A percentile compares a stretch with the other conserved stretches of the same genome.
These are phyloP conservation scores for Lasiurus borealis DNA, from an alignment of 2,113 vertebrate species.

Conservation along the genomic window DNA sequence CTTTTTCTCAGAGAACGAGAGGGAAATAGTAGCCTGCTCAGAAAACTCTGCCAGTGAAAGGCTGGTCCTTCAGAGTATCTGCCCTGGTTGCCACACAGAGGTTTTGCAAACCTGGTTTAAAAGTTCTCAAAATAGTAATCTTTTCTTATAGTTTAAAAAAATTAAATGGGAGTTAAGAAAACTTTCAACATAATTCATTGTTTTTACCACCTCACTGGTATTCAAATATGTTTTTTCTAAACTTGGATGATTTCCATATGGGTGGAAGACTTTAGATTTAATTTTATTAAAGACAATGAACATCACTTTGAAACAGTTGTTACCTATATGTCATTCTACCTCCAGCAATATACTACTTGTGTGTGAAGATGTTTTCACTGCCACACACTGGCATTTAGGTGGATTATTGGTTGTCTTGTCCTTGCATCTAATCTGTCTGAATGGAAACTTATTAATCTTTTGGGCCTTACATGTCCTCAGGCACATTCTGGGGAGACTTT, in stretches of 20 bases:
- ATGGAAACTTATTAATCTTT: not conserved
- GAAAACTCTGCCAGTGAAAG: constrained; percentile 11
- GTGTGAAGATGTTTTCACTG: not conserved
- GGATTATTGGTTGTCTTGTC: not conserved
- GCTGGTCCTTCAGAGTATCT: not conserved
- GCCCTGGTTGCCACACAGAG: not conserved
- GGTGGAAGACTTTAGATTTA: not conserved
- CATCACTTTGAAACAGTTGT: constrained; percentile 1
- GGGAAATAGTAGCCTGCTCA: not conserved
- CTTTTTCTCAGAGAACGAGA: not conserved
- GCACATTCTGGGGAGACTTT: not conserved
- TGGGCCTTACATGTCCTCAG: not conserved
- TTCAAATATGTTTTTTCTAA: constrained; percentile 53
- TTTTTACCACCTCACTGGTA: constrained; percentile 14
- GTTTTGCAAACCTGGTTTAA: not conserved
- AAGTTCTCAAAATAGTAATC: constrained; percentile 37
- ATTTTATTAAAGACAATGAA: constrained; percentile 53
- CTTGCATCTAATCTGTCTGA: not conserved
- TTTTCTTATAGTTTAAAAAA: constrained; percentile 42
- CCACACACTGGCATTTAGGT: not conserved
- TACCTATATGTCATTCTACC: not conserved
- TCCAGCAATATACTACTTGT: constrained; percentile 9
- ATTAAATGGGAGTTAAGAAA: constrained; percentile 50
- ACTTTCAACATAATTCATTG: not conserved
- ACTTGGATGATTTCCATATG: constrained; percentile 30